Base-by-base conservation (phyloP, 2,888 invertebrate species). In the Drosophila nr. perissopoda region DNA sequence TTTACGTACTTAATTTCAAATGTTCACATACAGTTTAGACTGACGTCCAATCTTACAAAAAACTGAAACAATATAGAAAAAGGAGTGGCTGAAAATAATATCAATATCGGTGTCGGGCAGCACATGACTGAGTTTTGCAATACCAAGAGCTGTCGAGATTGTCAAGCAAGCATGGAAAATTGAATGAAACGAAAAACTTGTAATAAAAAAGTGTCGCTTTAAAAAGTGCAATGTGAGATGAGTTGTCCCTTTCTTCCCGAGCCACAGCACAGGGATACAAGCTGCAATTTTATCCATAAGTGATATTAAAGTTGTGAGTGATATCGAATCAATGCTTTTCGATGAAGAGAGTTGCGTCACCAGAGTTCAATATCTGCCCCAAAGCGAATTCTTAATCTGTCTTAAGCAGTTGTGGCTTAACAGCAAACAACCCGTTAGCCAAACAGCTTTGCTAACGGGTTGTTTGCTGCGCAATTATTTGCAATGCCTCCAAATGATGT, bases 121-220 rank as follows among this genome's bases (percentile, higher is more conserved):
- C 36, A 49, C 38, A 21, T 54, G 40, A 49, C 38, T 56, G 65
- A 36, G 10, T 27, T 57, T 16, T 51, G 16, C 40, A 27, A n/a
- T 25, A n/a, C 57, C 57, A 18, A 38, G 48, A 40, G 45, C 40
- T 53, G 58, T 67, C 33, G 2, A 16, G 51, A 51, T 18, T 33
- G 52, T 58, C 33, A 48, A 53, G 31, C 18, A n/a, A 34, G 27
- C 45, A 21, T 38, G 16, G 11, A 27, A 21, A 18, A 27, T 40
- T 31, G 18, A 48, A 66, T 13, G 3, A 16, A 34, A 56, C 7
- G 56, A 31, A 45, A 57, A 29, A 29, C n/a, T 10, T 62, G 27
- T n/a, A 27, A n/a, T 33, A 29, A 36, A 38, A 42, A 36, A 4
- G 10, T 4, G 5, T 21, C 34, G 11, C 21, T 18, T 13, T 7